These are phyloP conservation scores for Columba guinea DNA, from an alignment of 2,797 vertebrate genomes.

Conservation along the genomic window DNA sequence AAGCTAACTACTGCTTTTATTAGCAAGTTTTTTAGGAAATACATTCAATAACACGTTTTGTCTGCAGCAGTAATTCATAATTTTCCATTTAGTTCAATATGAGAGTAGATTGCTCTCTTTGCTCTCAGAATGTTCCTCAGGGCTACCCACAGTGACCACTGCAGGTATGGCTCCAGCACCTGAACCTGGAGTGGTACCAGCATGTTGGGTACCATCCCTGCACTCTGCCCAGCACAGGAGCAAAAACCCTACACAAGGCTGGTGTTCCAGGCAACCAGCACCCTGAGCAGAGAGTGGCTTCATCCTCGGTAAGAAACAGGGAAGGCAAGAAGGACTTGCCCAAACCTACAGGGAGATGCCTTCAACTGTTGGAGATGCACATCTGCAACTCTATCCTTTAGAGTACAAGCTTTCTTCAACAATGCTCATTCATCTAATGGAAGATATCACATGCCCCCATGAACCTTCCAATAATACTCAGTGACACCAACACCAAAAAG, in stretches of 20 bases:
- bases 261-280: background rate
- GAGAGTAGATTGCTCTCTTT: background rate
- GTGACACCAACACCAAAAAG: background rate
- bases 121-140: too few relatives aligned
- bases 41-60: background rate
- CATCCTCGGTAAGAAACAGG: background rate
- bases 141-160: background rate
- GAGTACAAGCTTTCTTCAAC: background rate
- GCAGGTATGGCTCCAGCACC: background rate
- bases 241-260: too few relatives aligned
- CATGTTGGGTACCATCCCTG: background rate
- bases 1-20: background rate
- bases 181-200: background rate
- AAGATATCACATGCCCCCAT: background rate
- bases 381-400: background rate
- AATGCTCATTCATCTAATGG: background rate
- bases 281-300: background rate
- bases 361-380: background rate
- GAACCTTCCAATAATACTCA: background rate
- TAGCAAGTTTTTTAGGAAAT: background rate
- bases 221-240: background rate
- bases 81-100: background rate
- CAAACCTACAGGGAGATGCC: background rate
- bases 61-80: background rate
- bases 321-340: background rate